phyloP scores from a whole-genome alignment of 1,140 invertebrate species.

The Trachelipus rathkii region DNA sequence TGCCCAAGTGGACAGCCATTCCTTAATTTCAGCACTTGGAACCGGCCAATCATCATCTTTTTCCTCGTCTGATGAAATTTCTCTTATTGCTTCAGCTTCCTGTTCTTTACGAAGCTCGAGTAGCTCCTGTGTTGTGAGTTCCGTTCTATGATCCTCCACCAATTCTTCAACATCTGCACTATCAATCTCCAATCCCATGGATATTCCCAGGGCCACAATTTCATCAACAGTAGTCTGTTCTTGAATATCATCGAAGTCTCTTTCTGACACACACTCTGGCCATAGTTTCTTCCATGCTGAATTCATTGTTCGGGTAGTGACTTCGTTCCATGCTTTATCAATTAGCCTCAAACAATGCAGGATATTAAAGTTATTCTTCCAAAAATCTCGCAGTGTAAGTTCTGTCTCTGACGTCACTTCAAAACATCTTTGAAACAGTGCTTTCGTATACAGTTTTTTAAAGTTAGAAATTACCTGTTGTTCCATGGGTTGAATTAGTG shows the following conservation, averaged over 20 bases:
- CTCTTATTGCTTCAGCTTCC: background rate
- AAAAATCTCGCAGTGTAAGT: too few species aligned
- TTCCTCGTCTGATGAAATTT: too few species aligned
- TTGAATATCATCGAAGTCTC: background rate
- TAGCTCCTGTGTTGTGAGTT: conserved; percentile 9
- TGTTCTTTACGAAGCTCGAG: background rate
- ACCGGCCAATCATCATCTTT: background rate
- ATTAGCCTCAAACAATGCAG: conserved; percentile 5
- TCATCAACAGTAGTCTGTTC: background rate
- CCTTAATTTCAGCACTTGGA: too few species aligned
- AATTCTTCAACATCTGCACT: conserved; percentile 14
- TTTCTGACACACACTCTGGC: background rate
- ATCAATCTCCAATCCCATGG: conserved; percentile 20
- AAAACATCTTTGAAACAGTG: too few species aligned
- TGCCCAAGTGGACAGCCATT: too few species aligned
- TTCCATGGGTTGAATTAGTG: too few species aligned
- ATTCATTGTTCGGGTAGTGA: background rate
- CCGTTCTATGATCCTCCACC: background rate
- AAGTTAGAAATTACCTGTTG: too few species aligned
- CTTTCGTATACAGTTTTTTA: too few species aligned
- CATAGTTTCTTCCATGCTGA: conserved; percentile 2
- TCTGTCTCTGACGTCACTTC: too few species aligned
- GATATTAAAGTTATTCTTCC: too few species aligned
- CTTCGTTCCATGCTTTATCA: conserved; percentile 16
- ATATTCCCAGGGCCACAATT: conserved; percentile 1